Base-by-base conservation (phyloP, 2,888 invertebrate species). In the Lasiommata megera region DNA sequence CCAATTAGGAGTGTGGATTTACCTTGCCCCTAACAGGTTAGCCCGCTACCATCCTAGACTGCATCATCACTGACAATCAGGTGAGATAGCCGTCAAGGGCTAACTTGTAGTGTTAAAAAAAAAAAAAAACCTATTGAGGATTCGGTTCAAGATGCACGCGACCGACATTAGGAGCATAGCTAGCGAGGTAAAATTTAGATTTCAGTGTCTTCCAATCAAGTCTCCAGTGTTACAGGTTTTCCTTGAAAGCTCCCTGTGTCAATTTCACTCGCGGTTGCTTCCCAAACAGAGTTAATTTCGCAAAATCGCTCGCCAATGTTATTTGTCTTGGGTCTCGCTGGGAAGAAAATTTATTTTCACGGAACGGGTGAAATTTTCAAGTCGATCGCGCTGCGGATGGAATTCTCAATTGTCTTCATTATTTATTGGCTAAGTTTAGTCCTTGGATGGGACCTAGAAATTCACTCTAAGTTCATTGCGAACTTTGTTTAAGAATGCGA, bases 331-430 rank as follows among this genome's bases (percentile, higher is more conserved):
- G 59, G 54, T 41, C 38, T 54, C 55, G 48, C 54, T 38, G 52
- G 50, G 31, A 54, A 46, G 46, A 68, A 73, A 80, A 78, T 78
- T 76, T 76, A 80, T 81, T 82, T 79, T 72, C 77, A 67, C 65
- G 76, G 71, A 75, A 77, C 72, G 74, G 76, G 73, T 77, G 80
- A 80, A 81, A 82, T 78, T 79, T 77, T 73, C 76, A 69, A 77
- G 74, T 69, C 68, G 55, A 63, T 64, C 63, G 64, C 54, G 56
- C 43, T 72, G 78, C 71, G 79, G 65, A 55, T 66, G 75, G 83
- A 80, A 83, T 83, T 68, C 72, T 60, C 71, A 82, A 80, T 74
- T 60, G 47, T 58, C 58, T 66, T 54, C 62, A 61, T 59, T 64
- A 68, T 67, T 63, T 65, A 66, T 62, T 54, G 61, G 63, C 60